Evolutionary conservation across 2,888 invertebrate genomes (phyloP).

Genomic region (Coecobrya sp.): DNA sequence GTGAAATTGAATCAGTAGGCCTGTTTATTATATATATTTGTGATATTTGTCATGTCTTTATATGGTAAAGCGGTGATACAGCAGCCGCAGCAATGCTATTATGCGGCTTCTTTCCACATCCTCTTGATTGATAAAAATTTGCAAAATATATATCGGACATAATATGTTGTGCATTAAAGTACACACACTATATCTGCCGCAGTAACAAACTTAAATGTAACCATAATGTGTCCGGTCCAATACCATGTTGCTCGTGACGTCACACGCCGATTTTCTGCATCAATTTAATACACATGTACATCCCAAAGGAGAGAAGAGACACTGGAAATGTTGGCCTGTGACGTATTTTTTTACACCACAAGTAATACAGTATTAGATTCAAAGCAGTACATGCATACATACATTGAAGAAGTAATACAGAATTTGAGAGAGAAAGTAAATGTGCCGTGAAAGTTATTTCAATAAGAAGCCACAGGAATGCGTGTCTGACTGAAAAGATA

Average conservation of each 20-base stretch:
- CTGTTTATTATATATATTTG: neutral
- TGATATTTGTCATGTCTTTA: neutral
- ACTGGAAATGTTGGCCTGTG: no score
- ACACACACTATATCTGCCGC: no score
- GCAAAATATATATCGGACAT: neutral
- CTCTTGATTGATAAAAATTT: constrained; percentile 31
- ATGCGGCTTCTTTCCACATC: neutral
- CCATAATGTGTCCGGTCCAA: no score
- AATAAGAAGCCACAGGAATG: constrained; percentile 39
- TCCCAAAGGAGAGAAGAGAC: no score
- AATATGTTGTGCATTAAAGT: neutral
- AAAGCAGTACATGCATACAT: no score
- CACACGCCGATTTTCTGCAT: no score
- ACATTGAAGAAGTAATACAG: no score
- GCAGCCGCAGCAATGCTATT: neutral
- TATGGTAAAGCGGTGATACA: neutral
- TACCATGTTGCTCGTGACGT: no score
- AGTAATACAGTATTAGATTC: no score
- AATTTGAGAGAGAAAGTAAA: constrained; percentile 9
- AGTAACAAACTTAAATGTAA: no score
- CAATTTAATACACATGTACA: no score
- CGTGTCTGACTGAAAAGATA: constrained; percentile 29
- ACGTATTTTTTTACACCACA: no score
- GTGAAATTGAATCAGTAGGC: neutral
- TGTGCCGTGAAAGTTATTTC: constrained; percentile 30